Evolutionary conservation across 2,888 invertebrate species (phyloP).

Genomic region (Ennomos erosarius): DNA sequence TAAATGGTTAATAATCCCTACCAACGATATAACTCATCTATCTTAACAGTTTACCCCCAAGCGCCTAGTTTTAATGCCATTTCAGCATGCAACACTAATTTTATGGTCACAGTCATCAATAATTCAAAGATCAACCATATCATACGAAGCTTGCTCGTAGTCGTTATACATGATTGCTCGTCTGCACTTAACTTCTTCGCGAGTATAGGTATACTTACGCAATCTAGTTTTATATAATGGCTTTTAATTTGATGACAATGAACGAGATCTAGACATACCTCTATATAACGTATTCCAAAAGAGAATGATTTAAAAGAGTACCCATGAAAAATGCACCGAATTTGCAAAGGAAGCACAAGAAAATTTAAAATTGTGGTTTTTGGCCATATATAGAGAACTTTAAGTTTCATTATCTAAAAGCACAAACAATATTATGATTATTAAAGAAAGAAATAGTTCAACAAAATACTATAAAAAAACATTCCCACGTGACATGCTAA

Average conservation of each 20-base stretch:
- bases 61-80: constrained; percentile 28
- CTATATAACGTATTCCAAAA: too few relatives aligned
- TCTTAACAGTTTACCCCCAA: constrained; percentile 6
- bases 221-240: constrained; percentile 49
- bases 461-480: neutral
- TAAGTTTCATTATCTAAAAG: too few relatives aligned
- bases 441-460: neutral
- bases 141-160: constrained; percentile 54
- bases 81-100: constrained; percentile 36
- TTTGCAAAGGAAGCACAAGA: too few relatives aligned
- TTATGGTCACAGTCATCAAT: constrained; percentile 51
- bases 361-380: too few relatives aligned
- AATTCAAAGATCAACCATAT: constrained; percentile 61
- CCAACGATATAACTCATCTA: too few relatives aligned
- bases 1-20: too few relatives aligned
- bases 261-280: constrained; percentile 10
- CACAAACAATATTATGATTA: too few relatives aligned
- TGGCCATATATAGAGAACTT: too few relatives aligned
- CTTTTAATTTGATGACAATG: constrained; percentile 41
- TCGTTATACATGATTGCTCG: constrained; percentile 48
- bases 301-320: too few relatives aligned
- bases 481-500: constrained; percentile 49
- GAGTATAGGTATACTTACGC: constrained; percentile 40
- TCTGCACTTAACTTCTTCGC: constrained; percentile 29
- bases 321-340: too few relatives aligned